Evolutionary conservation across 2,113 vertebrate species (phyloP), one percentile per base, ranked within the genome.

Genomic region (Abramis brama): DNA sequence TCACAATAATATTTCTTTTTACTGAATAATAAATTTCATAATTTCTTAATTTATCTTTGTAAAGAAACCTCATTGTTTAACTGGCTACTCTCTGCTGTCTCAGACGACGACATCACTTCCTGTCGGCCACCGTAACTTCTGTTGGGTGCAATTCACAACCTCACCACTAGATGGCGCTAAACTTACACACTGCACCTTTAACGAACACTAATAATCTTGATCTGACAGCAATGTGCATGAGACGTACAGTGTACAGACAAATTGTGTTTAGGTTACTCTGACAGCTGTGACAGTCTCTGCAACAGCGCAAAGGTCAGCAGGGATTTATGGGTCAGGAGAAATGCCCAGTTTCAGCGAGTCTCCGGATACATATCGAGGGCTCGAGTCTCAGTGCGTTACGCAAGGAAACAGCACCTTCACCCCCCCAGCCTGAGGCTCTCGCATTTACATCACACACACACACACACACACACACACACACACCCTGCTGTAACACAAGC

Each of bases 201-300:
- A 52, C 0, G 15, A 62, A 12, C 21, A 25, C 23, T 45, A 25
- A n/a, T 6, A 6, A 25, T 74, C 36, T 25, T 45, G 21, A 71
- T 71, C 8, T 71, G 68, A 39, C 68, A 39, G 68, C 68, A 71
- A 8, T 64, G 66, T 64, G 25, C 66, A 70, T 85, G 50, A 15
- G 5, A 30, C 25, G 21, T 6, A 43, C 23, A 0, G n/a, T 23
- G 30, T 39, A 5, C 23, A 39, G 33, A 33, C 36, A 19, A 36
- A 71, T 39, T 71, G 25, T 23, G n/a, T 25, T 75, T 85, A 75
- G 50, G 45, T 39, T 17, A 36, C 19, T 62, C 23, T 70, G 36
- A 82, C 60, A 77, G 60, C 80, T 13, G 64, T 83, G 13, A 68
- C 82, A 73, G 85, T 45, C 62, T 79, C 50, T 59, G 10, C 23